Conservation (phyloP, 2,797 vertebrate genomes). For the Merluccius polli region DNA sequence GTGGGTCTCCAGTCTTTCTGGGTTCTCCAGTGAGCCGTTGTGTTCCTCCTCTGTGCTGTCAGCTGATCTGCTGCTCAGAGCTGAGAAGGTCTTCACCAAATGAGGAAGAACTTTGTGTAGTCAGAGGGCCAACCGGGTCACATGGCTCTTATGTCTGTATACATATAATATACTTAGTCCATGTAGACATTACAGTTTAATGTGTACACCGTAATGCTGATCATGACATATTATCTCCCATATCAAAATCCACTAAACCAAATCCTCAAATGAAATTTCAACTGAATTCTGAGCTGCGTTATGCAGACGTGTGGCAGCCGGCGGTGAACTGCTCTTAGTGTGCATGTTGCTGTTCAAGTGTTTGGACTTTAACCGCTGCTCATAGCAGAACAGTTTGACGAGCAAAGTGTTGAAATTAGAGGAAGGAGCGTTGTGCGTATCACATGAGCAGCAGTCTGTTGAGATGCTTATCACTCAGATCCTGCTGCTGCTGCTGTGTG, state of each 20-base stretch:
- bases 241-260: slow-evolving; percentile 8
- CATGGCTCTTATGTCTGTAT: no score
- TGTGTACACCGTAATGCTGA: background rate
- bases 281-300: background rate
- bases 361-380: background rate
- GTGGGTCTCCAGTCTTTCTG: background rate
- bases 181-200: no score
- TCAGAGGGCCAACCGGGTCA: background rate
- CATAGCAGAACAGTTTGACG: background rate
- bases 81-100: background rate
- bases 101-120: background rate
- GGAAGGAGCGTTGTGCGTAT: slow-evolving; percentile 16
- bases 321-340: no score
- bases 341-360: background rate
- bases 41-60: background rate
- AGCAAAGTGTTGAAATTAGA: slow-evolving; percentile 2
- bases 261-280: background rate
- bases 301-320: background rate
- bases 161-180: no score
- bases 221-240: slow-evolving; percentile 6
- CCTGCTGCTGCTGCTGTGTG: slow-evolving; percentile 46
- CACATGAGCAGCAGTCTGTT: slow-evolving; percentile 11
- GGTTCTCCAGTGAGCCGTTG: background rate
- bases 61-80: background rate
- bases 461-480: slow-evolving; percentile 27